phyloP scores from a whole-genome alignment of 2,797 vertebrate species.

The Diglossa cyanea region DNA sequence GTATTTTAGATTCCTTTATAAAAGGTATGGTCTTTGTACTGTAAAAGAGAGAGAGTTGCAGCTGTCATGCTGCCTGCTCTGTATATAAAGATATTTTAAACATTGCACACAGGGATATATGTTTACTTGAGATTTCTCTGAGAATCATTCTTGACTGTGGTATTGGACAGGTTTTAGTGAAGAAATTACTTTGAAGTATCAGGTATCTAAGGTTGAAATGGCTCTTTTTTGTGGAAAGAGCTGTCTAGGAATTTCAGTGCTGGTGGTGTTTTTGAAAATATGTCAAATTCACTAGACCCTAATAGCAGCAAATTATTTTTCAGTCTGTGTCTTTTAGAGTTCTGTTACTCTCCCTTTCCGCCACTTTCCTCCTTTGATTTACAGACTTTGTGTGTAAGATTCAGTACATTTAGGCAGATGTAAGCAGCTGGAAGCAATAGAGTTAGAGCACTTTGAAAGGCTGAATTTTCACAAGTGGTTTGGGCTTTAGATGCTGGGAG shows the following conservation, averaged over 20 bases:
- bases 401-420: constrained; percentile 55
- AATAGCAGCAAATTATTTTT: constrained; percentile 56
- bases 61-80: background rate
- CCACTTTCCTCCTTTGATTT: constrained; percentile 57
- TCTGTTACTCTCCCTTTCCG: background rate
- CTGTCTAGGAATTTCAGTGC: background rate
- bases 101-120: background rate
- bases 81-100: constrained; percentile 37
- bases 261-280: constrained; percentile 10
- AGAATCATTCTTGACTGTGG: constrained; percentile 26
- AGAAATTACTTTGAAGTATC: background rate
- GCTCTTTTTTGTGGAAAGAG: background rate
- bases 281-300: background rate
- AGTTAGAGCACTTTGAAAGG: constrained; percentile 58
- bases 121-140: background rate
- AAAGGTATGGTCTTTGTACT: background rate
- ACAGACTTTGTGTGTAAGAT: constrained; percentile 26
- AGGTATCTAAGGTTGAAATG: background rate
- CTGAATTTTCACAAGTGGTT: constrained; percentile 73
- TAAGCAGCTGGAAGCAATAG: constrained; percentile 74
- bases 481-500: constrained; percentile 64
- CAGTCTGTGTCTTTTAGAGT: background rate
- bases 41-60: background rate
- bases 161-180: background rate
- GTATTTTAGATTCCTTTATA: background rate